Base-by-base conservation (phyloP, 2,113 vertebrate species). In the Anoura caudifer region DNA sequence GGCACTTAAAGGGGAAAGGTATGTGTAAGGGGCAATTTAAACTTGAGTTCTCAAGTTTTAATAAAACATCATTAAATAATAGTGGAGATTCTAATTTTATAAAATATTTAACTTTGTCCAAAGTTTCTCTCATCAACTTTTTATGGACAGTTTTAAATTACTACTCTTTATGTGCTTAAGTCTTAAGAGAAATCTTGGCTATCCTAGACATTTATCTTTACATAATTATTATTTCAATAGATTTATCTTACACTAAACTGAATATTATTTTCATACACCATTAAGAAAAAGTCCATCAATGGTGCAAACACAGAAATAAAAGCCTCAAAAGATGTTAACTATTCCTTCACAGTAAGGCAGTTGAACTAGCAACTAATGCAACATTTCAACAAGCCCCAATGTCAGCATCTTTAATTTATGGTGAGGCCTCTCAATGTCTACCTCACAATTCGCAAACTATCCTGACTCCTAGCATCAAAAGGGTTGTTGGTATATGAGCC, bases 181-280 rank as follows among this genome's bases (percentile, higher is more conserved):
- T 82, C 85, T 97, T 75, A 72, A 90, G 43, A 91, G 90, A 89
- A 90, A 75, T 87, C 41, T 56, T 76, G 31, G 41, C 52, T 87
- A 94, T 85, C 52, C 52, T 52, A 94, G 24, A 90, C 95, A 94
- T 82, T 72, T 70, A 87, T 73, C 67, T 59, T 70, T 90, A 63
- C 19, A 31, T 72, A 79, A 83, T 93, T 90, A 95, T 52, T 17
- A 33, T 90, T 95, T 90, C 33, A 95, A 67, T 88, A 91, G 69
- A 73, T 89, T 92, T 97, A 97, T 95, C 67, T 70, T 22, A 47
- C 41, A 73, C 95, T 96, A 94, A 91, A 67, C 22, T 14, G 7
- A 91, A 45, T 92, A 69, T 94, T 97, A 97, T 90, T 97, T 36
- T 91, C 43, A 96, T 85, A 95, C 5, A 24, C 50, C 67, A 90